These are phyloP conservation scores for Andrena chrysosceles DNA, from an alignment of 2,888 invertebrate species.

Conservation along the genomic window DNA sequence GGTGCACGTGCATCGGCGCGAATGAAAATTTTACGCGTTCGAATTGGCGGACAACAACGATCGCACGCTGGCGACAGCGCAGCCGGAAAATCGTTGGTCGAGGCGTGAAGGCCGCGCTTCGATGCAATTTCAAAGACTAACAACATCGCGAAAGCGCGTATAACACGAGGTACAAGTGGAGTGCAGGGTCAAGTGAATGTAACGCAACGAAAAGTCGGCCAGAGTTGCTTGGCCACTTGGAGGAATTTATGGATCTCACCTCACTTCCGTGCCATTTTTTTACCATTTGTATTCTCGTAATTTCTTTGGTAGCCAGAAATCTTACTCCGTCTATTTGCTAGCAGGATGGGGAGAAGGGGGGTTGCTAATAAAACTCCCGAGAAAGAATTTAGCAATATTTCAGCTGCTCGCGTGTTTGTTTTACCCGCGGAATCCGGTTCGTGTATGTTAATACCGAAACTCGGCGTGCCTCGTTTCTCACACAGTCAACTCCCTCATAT, in stretches of 20 bases:
- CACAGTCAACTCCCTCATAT: slow-evolving; percentile 26
- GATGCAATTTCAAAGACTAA: neutral
- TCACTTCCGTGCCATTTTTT: neutral
- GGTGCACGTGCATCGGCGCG: slow-evolving; percentile 32
- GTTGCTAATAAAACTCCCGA: neutral
- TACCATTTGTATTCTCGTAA: neutral
- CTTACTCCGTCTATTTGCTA: neutral
- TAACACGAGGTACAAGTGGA: neutral
- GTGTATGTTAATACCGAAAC: slow-evolving; percentile 46
- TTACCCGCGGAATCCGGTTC: slow-evolving; percentile 29
- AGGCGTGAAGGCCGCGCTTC: slow-evolving; percentile 11
- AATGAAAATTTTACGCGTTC: slow-evolving; percentile 60
- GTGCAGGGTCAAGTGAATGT: neutral
- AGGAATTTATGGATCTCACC: neutral
- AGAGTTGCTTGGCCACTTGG: neutral
- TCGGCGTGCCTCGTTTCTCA: slow-evolving; percentile 54
- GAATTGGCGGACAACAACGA: slow-evolving; percentile 28
- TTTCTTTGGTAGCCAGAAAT: neutral
- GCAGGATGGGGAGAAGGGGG: too few species aligned
- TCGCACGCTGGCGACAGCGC: slow-evolving; percentile 1
- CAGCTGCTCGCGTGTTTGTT: slow-evolving; percentile 13
- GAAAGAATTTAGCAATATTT: slow-evolving; percentile 32
- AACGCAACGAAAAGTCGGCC: neutral
- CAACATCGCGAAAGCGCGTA: neutral
- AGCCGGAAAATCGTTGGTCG: slow-evolving; percentile 31